Evolutionary conservation across 2,888 invertebrate genomes (phyloP), one percentile per base, ranked within the genome.

Genomic region (Brachyptera putata): DNA sequence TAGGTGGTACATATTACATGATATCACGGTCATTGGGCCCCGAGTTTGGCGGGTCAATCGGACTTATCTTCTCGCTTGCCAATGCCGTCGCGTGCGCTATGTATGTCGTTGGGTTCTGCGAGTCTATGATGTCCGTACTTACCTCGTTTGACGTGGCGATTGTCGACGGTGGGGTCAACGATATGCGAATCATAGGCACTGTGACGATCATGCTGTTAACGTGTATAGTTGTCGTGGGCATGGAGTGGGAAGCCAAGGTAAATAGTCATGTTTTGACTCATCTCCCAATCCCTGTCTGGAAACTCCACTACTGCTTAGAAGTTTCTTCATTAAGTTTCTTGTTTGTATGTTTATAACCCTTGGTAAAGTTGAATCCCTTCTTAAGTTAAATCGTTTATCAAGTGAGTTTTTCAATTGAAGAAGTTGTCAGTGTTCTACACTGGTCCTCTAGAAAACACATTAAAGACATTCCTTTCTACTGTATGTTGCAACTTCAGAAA

Each of bases 61-160:
- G 98, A 1, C 77, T 97, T 25, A 95, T 98, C 69, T 97, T 98
- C 77, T 91, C 96, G 0, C 78, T 97, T 73, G 97, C 97, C 1
- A 97, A 98, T 75, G 95, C 96, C 0, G 95, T 98, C 1, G 95
- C 95, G 0, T 93, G 93, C 70, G 92, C 95, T 53, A 95, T 98
- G 95, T 96, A 97, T 73, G 91, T 95, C 4, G 96, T 98, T n/a
- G 98, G 98, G 2, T 97, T 98, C 73, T 92, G 95, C 62, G 97
- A 98, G 75, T 91, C 95, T 1, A 80, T 92, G 74, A 81, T 84
- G 65, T 86, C 87, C 64, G 80, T 91, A 49, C 76, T 92, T 66
- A 69, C 74, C 61, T 75, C 78, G 4, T 76, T 83, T 68, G 80
- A 75, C 1, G 68, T 80, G 30, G 70, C 74, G 59, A 86, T 90